Evolutionary conservation across 1,140 invertebrate genomes (phyloP).

Genomic region (Diploscapter pachys): DNA sequence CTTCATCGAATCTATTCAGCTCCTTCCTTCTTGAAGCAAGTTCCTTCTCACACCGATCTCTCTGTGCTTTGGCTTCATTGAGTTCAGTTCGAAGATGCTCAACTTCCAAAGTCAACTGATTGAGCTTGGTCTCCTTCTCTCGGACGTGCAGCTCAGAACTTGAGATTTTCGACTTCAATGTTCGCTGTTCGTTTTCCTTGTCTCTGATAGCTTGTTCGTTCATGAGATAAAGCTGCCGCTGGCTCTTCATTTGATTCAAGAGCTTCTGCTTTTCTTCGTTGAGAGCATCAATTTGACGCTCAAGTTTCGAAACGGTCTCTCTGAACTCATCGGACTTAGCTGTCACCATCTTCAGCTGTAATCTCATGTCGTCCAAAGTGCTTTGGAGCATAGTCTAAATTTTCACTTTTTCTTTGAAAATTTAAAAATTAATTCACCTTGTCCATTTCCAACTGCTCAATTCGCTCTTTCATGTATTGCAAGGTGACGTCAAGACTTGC

Average conservation of each 20-base stretch:
- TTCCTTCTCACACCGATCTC: not conserved
- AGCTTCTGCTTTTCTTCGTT: not conserved
- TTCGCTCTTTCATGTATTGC: conserved; percentile 25
- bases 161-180: conserved; percentile 24
- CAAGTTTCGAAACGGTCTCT: conserved; percentile 11
- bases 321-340: conserved; percentile 18
- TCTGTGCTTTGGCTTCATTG: not conserved
- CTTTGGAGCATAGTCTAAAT: too few relatives aligned
- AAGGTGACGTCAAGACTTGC: conserved; percentile 18
- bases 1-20: conserved; percentile 2
- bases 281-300: conserved; percentile 13
- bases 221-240: conserved; percentile 31
- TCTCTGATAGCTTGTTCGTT: conserved; percentile 27
- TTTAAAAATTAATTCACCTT: not conserved
- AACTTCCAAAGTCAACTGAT: conserved; percentile 22
- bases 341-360: conserved; percentile 2
- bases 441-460: conserved; percentile 27
- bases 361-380: conserved; percentile 7
- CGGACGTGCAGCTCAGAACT: conserved; percentile 27
- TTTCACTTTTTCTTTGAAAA: too few relatives aligned
- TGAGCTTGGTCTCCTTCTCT: conserved; percentile 29
- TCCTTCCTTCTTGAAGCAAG: conserved; percentile 8
- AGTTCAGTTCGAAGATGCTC: conserved; percentile 5
- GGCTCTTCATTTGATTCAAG: conserved; percentile 13
- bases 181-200: conserved; percentile 21